phyloP scores from a whole-genome alignment of 2,113 vertebrate species.

The Megaptera novaeangliae region DNA sequence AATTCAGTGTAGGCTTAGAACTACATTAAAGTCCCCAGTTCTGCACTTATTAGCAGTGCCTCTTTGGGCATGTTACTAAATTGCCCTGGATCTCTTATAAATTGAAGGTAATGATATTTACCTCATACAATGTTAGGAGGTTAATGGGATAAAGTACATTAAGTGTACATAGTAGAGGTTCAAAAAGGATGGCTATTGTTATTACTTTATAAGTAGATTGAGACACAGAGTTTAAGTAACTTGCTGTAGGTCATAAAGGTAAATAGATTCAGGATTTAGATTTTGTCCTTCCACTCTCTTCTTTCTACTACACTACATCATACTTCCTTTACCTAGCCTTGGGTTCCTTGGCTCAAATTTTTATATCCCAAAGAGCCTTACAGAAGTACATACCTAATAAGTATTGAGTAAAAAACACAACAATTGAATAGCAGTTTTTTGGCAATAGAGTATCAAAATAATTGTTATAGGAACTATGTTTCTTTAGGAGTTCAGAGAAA shows the following conservation, averaged over 20 bases:
- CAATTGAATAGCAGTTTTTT: not conserved
- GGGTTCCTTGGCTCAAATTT: not conserved
- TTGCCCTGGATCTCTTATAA: not conserved
- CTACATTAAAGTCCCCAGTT: not conserved
- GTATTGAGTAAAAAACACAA: not conserved
- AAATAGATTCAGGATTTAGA: not conserved
- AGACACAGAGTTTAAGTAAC: not conserved
- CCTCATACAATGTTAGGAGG: not conserved
- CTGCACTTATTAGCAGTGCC: not conserved
- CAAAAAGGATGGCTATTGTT: too few relatives aligned
- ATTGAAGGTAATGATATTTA: not conserved
- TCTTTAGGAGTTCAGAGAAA: not conserved
- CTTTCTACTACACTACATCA: not conserved
- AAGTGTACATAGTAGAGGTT: not conserved
- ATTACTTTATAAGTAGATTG: not conserved
- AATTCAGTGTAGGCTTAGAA: not conserved
- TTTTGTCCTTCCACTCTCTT: not conserved
- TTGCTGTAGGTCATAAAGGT: not conserved
- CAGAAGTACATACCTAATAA: not conserved
- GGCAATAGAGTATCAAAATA: not conserved
- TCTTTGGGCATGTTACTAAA: not conserved
- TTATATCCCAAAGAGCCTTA: not conserved
- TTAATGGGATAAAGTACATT: not conserved
- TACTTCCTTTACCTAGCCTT: not conserved
- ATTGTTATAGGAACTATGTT: not conserved